Evolutionary conservation across 2,113 vertebrate species (phyloP).

Genomic region (Salvator merianae): DNA sequence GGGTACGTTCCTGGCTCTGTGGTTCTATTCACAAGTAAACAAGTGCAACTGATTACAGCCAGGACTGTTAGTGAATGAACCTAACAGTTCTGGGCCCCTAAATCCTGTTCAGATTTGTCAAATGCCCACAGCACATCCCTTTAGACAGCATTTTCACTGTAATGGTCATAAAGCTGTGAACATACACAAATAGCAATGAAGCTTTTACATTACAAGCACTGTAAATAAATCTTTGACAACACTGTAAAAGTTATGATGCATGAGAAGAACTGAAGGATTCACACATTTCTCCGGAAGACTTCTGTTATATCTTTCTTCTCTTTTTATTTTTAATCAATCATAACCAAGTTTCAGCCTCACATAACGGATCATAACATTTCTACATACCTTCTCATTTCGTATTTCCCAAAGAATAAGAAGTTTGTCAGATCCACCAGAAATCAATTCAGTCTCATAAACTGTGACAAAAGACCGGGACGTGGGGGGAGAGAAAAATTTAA

Average conservation of each 20-base stretch:
- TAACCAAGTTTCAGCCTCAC: conserved; percentile 8
- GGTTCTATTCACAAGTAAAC: too few relatives aligned
- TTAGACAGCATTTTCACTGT: not conserved
- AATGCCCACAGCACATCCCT: too few relatives aligned
- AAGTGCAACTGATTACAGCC: too few relatives aligned
- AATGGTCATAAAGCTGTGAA: not conserved
- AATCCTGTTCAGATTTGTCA: too few relatives aligned
- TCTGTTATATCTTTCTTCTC: not conserved
- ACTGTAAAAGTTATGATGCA: not conserved
- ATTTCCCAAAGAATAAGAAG: conserved; percentile 87
- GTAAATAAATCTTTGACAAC: too few relatives aligned
- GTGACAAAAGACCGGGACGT: not conserved
- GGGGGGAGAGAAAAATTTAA: not conserved
- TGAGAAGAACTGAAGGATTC: not conserved
- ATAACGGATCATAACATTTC: not conserved
- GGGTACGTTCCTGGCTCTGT: too few relatives aligned
- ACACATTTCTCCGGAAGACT: not conserved
- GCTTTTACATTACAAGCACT: not conserved
- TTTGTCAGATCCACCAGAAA: conserved; percentile 93
- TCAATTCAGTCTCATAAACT: conserved; percentile 84
- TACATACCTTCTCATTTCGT: conserved; percentile 80
- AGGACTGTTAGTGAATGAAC: too few relatives aligned
- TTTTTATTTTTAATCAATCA: not conserved
- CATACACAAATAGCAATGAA: not conserved
- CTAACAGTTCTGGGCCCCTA: too few relatives aligned